A percentile compares a stretch with the other conserved stretches of the same genome.
Conservation (phyloP, 2,888 invertebrate genomes). For the Poecilus cupreus region DNA sequence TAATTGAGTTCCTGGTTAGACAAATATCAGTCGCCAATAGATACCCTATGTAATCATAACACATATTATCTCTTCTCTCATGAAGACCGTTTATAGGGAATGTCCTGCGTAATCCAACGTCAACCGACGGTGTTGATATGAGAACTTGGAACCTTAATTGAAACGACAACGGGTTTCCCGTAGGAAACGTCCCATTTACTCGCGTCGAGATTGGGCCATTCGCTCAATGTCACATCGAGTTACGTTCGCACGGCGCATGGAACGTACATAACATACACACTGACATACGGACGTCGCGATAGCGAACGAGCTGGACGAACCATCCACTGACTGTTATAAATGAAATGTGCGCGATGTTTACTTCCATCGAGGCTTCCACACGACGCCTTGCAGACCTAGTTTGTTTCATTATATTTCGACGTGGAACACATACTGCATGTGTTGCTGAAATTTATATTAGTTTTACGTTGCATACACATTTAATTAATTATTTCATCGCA, state of each 20-base stretch:
- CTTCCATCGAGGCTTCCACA: too few species aligned
- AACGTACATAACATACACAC: background rate
- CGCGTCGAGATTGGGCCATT: conserved; percentile 61
- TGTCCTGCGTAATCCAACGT: conserved; percentile 10
- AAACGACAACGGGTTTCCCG: conserved; percentile 61
- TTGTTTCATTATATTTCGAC: background rate
- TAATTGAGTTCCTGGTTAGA: too few species aligned
- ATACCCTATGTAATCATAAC: background rate
- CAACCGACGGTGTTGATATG: conserved; percentile 60
- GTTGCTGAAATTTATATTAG: background rate
- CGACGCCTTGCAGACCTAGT: too few species aligned
- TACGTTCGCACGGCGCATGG: conserved; percentile 9
- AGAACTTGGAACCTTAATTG: conserved; percentile 61
- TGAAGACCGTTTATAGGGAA: background rate
- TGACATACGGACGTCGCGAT: background rate
- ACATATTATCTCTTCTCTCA: background rate
- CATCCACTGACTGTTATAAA: background rate
- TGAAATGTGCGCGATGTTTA: background rate
- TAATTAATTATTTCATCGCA: too few species aligned
- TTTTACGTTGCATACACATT: background rate
- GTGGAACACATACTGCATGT: background rate
- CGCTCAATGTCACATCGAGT: conserved; percentile 48
- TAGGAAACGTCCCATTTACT: conserved; percentile 60
- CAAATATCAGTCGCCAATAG: background rate
- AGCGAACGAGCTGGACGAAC: background rate